phyloP scores from a whole-genome alignment of 2,888 invertebrate species.

The Eurytoma californica region DNA sequence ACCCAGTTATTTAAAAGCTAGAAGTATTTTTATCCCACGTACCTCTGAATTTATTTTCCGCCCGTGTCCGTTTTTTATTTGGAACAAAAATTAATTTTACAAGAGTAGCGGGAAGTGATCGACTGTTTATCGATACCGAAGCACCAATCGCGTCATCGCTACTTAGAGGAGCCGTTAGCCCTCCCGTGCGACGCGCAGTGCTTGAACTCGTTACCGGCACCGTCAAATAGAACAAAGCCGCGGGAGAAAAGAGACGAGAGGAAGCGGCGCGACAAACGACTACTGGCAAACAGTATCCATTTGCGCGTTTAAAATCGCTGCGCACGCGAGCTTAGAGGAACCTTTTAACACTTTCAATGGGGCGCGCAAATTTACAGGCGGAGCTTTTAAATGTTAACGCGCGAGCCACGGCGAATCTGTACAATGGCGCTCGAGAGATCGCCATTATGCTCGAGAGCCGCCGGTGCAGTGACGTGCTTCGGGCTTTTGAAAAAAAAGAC shows the following conservation, averaged over 20 bases:
- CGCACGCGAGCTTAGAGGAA: slow-evolving; percentile 66
- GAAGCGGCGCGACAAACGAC: too few relatives aligned
- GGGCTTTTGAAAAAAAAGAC: background rate
- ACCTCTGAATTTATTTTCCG: too few relatives aligned
- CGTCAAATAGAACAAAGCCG: background rate
- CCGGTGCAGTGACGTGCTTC: slow-evolving; percentile 10
- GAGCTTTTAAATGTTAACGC: slow-evolving; percentile 69
- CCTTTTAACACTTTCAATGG: slow-evolving; percentile 70
- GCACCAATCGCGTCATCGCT: background rate
- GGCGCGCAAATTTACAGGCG: slow-evolving; percentile 64
- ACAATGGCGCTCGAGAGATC: slow-evolving; percentile 63
- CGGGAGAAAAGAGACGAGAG: slow-evolving; percentile 45
- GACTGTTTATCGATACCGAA: too few relatives aligned
- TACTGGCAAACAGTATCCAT: slow-evolving; percentile 62
- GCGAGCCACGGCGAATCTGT: slow-evolving; percentile 58
- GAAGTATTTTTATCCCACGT: too few relatives aligned
- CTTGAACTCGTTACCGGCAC: background rate
- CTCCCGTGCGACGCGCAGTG: background rate
- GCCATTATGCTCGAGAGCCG: slow-evolving; percentile 67
- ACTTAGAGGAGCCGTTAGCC: background rate
- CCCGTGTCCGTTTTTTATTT: too few relatives aligned
- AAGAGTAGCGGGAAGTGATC: too few relatives aligned
- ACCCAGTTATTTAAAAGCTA: too few relatives aligned
- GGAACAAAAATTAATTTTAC: too few relatives aligned
- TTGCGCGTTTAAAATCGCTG: slow-evolving; percentile 70